These are phyloP conservation scores for Scopus umbretta DNA, from an alignment of 2,113 vertebrate genomes.

Conservation along the genomic window DNA sequence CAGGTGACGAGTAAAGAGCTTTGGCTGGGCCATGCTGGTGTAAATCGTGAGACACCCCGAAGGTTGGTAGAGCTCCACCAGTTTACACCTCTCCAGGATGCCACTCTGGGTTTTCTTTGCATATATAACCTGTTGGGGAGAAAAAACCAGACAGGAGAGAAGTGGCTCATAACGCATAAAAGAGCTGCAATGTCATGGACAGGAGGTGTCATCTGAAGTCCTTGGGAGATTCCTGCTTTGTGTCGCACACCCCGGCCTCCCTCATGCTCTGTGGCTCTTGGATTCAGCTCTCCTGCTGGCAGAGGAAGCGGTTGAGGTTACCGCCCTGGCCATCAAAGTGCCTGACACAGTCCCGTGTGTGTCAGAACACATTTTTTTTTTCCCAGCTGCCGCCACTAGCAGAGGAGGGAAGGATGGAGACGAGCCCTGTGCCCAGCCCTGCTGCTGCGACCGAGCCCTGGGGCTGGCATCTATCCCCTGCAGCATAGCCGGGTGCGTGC, in stretches of 20 bases:
- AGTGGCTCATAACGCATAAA: accelerated
- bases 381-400: background rate
- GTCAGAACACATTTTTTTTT: background rate
- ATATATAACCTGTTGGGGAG: background rate
- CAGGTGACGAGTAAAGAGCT: background rate
- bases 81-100: background rate
- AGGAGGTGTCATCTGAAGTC: background rate
- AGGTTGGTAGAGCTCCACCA: background rate
- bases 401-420: background rate
- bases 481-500: accelerated
- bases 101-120: background rate
- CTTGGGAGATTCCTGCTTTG: background rate
- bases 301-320: background rate
- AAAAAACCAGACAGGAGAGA: background rate
- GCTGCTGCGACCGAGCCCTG: background rate
- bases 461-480: background rate
- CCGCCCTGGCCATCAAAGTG: background rate
- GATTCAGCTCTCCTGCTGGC: background rate
- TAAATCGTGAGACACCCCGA: background rate
- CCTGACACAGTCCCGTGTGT: background rate
- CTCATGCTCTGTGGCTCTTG: background rate
- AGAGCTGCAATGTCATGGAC: background rate
- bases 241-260: background rate
- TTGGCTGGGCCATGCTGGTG: background rate
- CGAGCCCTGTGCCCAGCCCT: background rate